phyloP scores from a whole-genome alignment of 1,140 invertebrate genomes.

The Ridgeia piscesae region DNA sequence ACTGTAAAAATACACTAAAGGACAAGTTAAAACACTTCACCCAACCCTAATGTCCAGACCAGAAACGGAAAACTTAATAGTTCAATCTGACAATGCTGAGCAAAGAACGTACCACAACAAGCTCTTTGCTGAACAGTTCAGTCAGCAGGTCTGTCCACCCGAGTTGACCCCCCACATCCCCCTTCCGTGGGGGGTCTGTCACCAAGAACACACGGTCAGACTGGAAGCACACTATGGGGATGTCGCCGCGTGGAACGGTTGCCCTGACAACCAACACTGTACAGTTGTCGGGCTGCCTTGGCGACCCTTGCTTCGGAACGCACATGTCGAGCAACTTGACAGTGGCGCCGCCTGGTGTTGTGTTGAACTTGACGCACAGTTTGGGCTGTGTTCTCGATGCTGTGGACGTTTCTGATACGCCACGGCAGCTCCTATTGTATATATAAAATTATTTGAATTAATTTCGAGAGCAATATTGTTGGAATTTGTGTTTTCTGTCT shows the following conservation, averaged over 20 bases:
- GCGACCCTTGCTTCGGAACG: neutral
- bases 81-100: neutral
- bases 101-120: neutral
- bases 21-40: no score
- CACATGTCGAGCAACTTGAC: neutral
- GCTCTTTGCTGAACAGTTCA: neutral
- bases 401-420: neutral
- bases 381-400: neutral
- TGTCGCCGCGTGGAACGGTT: neutral
- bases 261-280: neutral
- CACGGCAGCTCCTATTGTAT: neutral
- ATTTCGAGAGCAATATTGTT: no score
- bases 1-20: no score
- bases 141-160: neutral
- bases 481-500: no score
- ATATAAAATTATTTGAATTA: neutral
- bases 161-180: neutral
- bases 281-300: neutral
- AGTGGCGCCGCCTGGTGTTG: neutral
- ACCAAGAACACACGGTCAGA: neutral
- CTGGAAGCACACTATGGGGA: neutral
- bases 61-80: neutral
- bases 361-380: neutral
- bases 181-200: neutral
- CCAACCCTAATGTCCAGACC: no score